Conservation (phyloP, 30 jellyfish, hydroid and myxozoan genomes). For the Clytia hemisphaerica region DNA sequence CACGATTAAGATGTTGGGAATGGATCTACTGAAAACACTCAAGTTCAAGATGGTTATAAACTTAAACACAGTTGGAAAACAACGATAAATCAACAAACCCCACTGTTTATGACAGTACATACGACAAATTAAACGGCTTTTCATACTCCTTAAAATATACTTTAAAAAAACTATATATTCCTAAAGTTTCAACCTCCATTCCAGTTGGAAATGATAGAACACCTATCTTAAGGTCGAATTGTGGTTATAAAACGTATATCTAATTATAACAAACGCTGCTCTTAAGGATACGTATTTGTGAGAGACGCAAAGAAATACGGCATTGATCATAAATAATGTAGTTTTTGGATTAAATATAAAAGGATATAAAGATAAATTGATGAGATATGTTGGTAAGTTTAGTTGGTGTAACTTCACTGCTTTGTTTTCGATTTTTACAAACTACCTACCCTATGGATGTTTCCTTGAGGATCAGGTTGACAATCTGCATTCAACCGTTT, state of each 20-base stretch:
- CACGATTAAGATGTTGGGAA: neutral
- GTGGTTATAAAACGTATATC: no score
- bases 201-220: no score
- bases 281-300: neutral
- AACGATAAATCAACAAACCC: neutral
- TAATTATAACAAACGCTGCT: no score
- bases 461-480: conserved; percentile 72
- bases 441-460: conserved; percentile 61
- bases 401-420: no score
- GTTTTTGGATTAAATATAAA: no score
- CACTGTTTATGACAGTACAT: neutral
- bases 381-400: no score
- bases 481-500: conserved; percentile 59
- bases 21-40: neutral
- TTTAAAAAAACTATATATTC: no score
- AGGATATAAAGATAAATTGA: no score
- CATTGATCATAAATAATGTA: no score
- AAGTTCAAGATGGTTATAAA: neutral
- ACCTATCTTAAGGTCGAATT: no score
- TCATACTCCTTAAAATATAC: neutral
- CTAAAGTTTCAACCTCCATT: no score
- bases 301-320: neutral
- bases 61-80: conserved; percentile 1
- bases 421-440: no score
- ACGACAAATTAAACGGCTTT: neutral